phyloP scores from a whole-genome alignment of 2,888 invertebrate species.

The Drosophila meridionalis region DNA sequence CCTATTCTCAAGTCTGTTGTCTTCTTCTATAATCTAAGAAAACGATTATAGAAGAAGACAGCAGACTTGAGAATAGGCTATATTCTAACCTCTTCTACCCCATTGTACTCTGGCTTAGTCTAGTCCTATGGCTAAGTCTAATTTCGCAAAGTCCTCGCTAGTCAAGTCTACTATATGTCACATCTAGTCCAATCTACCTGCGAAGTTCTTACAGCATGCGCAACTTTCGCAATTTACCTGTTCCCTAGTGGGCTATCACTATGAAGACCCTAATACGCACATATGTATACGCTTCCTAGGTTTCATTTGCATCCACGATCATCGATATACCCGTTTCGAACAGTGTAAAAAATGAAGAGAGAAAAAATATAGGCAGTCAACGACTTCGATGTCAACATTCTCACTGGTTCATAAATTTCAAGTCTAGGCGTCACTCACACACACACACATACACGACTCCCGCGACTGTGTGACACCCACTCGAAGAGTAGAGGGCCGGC shows the following conservation, averaged over 20 bases:
- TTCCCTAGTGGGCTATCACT: background rate
- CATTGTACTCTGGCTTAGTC: background rate
- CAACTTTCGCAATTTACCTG: slow-evolving; percentile 3
- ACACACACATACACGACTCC: slow-evolving; percentile 27
- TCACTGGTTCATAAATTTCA: slow-evolving; percentile 47
- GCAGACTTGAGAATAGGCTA: background rate
- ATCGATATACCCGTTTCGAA: background rate
- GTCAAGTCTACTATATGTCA: background rate
- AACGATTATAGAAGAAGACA: background rate
- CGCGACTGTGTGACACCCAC: slow-evolving; percentile 28
- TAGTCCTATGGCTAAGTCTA: background rate
- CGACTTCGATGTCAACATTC: slow-evolving; percentile 43
- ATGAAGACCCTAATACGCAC: background rate
- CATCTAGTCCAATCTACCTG: background rate
- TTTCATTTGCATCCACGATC: background rate
- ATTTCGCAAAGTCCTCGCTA: background rate
- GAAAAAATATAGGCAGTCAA: slow-evolving; percentile 20
- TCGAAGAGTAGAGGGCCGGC: slow-evolving; percentile 13
- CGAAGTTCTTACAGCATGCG: background rate
- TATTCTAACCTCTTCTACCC: background rate
- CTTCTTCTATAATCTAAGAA: background rate
- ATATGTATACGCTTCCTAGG: background rate
- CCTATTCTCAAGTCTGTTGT: background rate
- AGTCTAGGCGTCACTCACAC: slow-evolving; percentile 38
- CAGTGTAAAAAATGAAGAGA: slow-evolving; percentile 1